Conservation (phyloP, 2,113 vertebrate genomes). For the Symphodus melops region DNA sequence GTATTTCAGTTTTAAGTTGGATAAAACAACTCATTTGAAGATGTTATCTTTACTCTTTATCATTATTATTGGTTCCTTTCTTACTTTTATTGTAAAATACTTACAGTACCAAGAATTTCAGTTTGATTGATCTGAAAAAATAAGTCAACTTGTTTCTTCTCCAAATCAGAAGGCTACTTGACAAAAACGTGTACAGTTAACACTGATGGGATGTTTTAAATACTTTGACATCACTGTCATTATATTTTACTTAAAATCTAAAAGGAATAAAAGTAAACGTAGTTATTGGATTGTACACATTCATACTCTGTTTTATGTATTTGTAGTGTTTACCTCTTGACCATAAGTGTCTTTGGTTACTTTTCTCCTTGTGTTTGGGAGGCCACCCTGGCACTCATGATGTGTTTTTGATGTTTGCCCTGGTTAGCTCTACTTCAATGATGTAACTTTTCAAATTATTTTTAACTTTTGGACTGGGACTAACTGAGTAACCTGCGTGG, state of each 20-base stretch:
- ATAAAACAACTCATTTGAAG: too few relatives aligned
- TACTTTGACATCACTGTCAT: too few relatives aligned
- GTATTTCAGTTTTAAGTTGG: too few relatives aligned
- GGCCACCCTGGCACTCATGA: too few relatives aligned
- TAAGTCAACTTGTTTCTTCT: neutral
- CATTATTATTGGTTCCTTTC: too few relatives aligned
- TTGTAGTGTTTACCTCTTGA: neutral
- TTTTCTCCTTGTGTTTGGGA: conserved; percentile 8
- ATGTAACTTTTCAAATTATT: neutral
- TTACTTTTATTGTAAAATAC: too few relatives aligned
- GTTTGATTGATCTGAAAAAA: too few relatives aligned
- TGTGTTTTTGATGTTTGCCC: neutral
- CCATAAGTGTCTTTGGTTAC: neutral
- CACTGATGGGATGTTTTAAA: neutral
- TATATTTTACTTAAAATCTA: too few relatives aligned
- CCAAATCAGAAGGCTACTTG: neutral
- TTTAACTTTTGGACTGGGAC: neutral
- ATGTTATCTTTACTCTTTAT: too few relatives aligned
- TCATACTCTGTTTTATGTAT: neutral
- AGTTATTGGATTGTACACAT: too few relatives aligned
- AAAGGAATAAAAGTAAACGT: too few relatives aligned
- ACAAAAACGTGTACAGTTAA: neutral
- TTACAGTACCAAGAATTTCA: too few relatives aligned
- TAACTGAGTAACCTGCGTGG: fast-evolving
- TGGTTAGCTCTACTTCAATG: neutral